Evolutionary conservation across 2,797 vertebrate genomes (phyloP).

Genomic region (Leptatherina wallacei): DNA sequence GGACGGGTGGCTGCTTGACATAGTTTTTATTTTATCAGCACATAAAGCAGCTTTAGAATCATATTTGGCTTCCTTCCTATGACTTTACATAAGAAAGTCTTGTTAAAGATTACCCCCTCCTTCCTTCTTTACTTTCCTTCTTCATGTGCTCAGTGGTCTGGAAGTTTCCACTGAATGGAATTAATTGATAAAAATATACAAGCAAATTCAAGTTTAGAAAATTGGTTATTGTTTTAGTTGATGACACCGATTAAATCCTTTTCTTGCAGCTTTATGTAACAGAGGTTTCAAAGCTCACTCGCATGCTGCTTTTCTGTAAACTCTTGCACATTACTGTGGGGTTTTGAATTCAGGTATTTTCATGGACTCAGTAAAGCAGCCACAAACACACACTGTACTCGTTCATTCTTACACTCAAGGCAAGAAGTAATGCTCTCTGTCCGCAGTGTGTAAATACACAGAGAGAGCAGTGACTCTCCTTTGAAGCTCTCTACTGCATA

Average conservation of each 20-base stretch:
- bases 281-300: conserved; percentile 26
- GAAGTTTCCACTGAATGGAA: background rate
- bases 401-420: conserved; percentile 32
- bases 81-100: background rate
- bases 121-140: background rate
- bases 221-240: conserved; percentile 21
- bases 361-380: conserved; percentile 49
- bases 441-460: conserved; percentile 10
- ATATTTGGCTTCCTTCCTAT: background rate
- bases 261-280: conserved; percentile 30
- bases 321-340: conserved; percentile 53
- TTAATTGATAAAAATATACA: too few relatives aligned
- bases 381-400: conserved; percentile 41
- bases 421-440: conserved; percentile 20
- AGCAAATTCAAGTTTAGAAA: conserved; percentile 15
- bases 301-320: conserved; percentile 35
- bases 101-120: too few relatives aligned
- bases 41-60: background rate
- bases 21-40: background rate
- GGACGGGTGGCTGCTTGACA: background rate
- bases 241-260: conserved; percentile 40
- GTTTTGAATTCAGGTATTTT: conserved; percentile 55
- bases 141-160: background rate
- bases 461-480: background rate
- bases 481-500: background rate